Percentiles rank a stretch among this genome's conserved stretches.
Conservation (phyloP, 2,113 vertebrate species). For the Lampris incognitus region DNA sequence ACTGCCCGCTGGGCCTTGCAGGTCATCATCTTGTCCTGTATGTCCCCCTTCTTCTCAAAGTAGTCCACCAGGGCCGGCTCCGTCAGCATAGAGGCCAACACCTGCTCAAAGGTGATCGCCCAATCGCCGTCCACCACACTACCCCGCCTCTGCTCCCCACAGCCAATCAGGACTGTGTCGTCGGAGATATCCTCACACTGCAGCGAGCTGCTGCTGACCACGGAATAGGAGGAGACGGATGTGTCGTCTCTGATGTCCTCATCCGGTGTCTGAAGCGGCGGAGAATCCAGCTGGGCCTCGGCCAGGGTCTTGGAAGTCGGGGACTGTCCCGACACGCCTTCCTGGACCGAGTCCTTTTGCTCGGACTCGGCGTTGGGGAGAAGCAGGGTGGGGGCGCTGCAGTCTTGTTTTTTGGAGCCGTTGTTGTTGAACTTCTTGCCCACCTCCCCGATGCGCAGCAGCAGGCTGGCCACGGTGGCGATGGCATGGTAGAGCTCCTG, state of each 20-base stretch:
- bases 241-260: conserved; percentile 93
- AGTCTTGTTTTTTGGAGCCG: conserved; percentile 75
- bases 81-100: conserved; percentile 94
- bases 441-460: conserved; percentile 94
- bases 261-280: conserved; percentile 78
- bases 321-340: conserved; percentile 44
- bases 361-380: neutral
- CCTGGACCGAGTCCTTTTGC: conserved; percentile 46
- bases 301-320: conserved; percentile 70
- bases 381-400: conserved; percentile 25
- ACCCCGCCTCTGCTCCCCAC: conserved; percentile 78
- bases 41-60: conserved; percentile 91
- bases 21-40: conserved; percentile 84
- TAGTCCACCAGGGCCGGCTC: conserved; percentile 93
- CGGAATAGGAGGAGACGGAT: conserved; percentile 93
- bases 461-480: conserved; percentile 94
- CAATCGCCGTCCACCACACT: conserved; percentile 89
- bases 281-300: conserved; percentile 76
- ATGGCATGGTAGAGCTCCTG: conserved; percentile 96
- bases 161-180: conserved; percentile 88
- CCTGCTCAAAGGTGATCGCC: conserved; percentile 97
- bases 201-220: conserved; percentile 91
- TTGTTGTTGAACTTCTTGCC: conserved; percentile 91
- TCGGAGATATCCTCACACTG: conserved; percentile 92
- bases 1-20: conserved; percentile 87